Evolutionary conservation across 1,140 invertebrate genomes (phyloP).

Genomic region (Drosophila lowei): DNA sequence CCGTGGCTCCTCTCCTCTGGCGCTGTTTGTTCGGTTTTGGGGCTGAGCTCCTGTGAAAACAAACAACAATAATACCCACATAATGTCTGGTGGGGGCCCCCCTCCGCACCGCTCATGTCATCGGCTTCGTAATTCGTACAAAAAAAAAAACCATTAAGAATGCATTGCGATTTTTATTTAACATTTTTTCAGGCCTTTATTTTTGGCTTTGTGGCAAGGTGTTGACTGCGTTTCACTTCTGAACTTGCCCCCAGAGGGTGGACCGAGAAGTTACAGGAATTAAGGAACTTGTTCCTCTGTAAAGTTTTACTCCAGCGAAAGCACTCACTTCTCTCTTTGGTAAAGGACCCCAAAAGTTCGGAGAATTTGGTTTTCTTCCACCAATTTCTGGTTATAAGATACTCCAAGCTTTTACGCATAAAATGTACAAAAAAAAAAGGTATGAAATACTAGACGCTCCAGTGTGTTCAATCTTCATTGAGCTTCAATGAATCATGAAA

Average conservation of each 20-base stretch:
- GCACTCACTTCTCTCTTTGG: too few species aligned
- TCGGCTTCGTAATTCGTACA: slow-evolving; percentile 13
- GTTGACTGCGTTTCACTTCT: slow-evolving; percentile 44
- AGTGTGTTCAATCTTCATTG: too few species aligned
- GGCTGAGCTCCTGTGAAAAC: slow-evolving; percentile 53
- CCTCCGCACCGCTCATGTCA: not conserved
- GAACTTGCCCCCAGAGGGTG: slow-evolving; percentile 6
- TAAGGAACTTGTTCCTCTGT: too few species aligned
- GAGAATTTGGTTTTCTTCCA: too few species aligned
- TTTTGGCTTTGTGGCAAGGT: slow-evolving; percentile 49
- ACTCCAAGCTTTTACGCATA: too few species aligned
- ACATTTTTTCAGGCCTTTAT: slow-evolving; percentile 18
- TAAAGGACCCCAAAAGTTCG: too few species aligned
- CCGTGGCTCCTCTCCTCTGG: slow-evolving; percentile 32
- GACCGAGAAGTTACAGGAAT: not conserved
- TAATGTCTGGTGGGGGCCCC: slow-evolving; percentile 32
- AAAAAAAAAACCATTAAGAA: slow-evolving; percentile 55
- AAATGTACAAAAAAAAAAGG: too few species aligned
- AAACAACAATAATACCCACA: slow-evolving; percentile 62
- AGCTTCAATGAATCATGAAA: too few species aligned
- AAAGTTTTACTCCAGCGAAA: too few species aligned
- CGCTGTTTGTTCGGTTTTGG: slow-evolving; percentile 45
- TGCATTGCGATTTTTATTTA: slow-evolving; percentile 47
- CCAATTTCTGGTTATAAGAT: too few species aligned
- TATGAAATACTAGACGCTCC: too few species aligned